Conservation (phyloP, 2,888 invertebrate genomes). For the Nephrotoma appendiculata region DNA sequence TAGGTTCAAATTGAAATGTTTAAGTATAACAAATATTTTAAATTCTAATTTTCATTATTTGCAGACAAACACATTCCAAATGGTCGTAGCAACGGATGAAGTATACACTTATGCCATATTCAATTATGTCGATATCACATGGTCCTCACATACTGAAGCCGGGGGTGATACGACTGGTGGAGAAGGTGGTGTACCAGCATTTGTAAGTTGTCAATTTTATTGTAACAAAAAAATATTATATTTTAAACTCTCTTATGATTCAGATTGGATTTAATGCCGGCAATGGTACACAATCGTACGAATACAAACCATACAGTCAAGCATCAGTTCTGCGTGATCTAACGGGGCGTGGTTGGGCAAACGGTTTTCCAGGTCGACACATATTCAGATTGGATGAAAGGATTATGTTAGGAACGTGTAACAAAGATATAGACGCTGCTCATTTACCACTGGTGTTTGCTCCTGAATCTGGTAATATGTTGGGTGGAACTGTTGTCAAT, state of each 20-base stretch:
- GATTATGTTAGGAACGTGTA: conserved; percentile 84
- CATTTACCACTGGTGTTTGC: conserved; percentile 74
- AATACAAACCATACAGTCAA: conserved; percentile 84
- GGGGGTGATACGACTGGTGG: conserved; percentile 78
- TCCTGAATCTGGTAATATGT: conserved; percentile 93
- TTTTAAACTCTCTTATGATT: conserved; percentile 11
- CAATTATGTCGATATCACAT: conserved; percentile 82
- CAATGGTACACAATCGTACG: conserved; percentile 78
- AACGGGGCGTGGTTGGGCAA: conserved; percentile 72
- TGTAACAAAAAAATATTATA: background rate
- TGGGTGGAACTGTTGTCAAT: conserved; percentile 92
- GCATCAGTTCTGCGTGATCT: conserved; percentile 70
- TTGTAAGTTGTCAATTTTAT: conserved; percentile 40
- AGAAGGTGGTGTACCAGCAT: conserved; percentile 77
- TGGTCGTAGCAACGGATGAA: conserved; percentile 84
- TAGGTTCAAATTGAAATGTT: conserved; percentile 24
- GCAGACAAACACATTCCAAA: conserved; percentile 91
- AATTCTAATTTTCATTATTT: conserved; percentile 16
- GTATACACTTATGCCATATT: conserved; percentile 89
- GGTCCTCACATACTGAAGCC: conserved; percentile 85
- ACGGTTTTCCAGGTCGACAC: conserved; percentile 78
- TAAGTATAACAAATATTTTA: background rate
- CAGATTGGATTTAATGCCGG: conserved; percentile 95
- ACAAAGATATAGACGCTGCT: conserved; percentile 75
- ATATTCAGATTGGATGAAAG: conserved; percentile 91